These are phyloP conservation scores for Temnothorax longispinosus DNA, from an alignment of 1,140 invertebrate genomes.

Conservation along the genomic window DNA sequence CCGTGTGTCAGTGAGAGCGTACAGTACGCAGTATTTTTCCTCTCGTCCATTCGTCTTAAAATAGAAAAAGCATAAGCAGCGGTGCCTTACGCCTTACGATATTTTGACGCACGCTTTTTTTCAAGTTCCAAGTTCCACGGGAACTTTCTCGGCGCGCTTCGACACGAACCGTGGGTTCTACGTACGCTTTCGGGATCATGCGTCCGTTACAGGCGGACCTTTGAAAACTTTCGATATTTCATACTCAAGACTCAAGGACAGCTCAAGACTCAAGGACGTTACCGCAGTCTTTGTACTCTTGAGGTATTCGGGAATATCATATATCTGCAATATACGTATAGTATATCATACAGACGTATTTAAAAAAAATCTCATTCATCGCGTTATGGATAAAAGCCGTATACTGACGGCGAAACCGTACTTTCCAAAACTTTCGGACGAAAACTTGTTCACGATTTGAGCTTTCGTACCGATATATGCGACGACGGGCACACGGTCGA, in stretches of 20 bases:
- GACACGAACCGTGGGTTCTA: constrained; percentile 31
- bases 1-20: not conserved
- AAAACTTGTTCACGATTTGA: not conserved
- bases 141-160: constrained; percentile 35
- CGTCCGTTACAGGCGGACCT: constrained; percentile 4
- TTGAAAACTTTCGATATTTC: constrained; percentile 51
- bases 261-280: no score
- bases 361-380: not conserved
- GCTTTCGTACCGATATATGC: not conserved
- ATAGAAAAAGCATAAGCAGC: constrained; percentile 33
- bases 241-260: constrained; percentile 39
- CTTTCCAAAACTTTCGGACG: not conserved
- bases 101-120: constrained; percentile 6
- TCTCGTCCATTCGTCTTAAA: constrained; percentile 53
- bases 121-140: constrained; percentile 17
- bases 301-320: not conserved
- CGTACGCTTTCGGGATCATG: constrained; percentile 28
- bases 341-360: no score
- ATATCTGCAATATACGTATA: not conserved
- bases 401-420: no score
- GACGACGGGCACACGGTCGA: not conserved
- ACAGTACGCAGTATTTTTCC: constrained; percentile 20
- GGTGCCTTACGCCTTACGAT: not conserved
- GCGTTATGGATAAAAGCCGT: not conserved
- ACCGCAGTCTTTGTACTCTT: constrained; percentile 13